These are phyloP conservation scores for Ianthella basta DNA, from an alignment of 37 sponge, comb jelly and placozoan species.

Conservation along the genomic window DNA sequence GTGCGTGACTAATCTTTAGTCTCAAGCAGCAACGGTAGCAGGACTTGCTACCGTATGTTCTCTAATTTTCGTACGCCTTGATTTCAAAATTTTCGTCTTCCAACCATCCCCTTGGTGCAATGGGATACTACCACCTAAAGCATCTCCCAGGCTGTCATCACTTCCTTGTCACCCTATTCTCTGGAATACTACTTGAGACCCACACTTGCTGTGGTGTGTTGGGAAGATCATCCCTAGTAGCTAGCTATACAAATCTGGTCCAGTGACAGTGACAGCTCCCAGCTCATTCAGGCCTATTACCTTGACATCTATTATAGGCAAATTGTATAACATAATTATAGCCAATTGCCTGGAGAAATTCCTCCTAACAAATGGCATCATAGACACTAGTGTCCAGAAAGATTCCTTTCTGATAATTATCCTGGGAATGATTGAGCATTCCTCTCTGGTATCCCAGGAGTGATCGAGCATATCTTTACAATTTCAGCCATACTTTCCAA, in stretches of 20 bases:
- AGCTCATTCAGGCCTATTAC: conserved; percentile 6
- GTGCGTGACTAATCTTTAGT: too few relatives aligned
- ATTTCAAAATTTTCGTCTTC: too few relatives aligned
- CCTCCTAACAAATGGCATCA: background rate
- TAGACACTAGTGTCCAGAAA: conserved; percentile 16
- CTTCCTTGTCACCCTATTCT: conserved; percentile 51
- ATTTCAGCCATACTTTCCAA: conserved; percentile 31
- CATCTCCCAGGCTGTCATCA: conserved; percentile 37
- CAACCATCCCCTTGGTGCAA: too few relatives aligned
- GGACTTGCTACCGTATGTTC: too few relatives aligned
- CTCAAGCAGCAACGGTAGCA: too few relatives aligned
- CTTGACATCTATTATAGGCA: conserved; percentile 9
- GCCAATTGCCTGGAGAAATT: conserved; percentile 22
- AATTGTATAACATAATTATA: conserved; percentile 24
- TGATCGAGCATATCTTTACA: conserved; percentile 47
- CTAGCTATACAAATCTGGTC: too few relatives aligned
- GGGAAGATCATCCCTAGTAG: conserved; percentile 10
- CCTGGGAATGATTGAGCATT: too few relatives aligned
- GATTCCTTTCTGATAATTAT: too few relatives aligned
- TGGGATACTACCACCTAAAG: conserved; percentile 53
- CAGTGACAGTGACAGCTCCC: background rate
- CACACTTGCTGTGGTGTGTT: conserved; percentile 34
- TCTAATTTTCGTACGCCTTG: too few relatives aligned
- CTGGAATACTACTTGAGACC: conserved; percentile 41
- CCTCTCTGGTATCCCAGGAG: conserved; percentile 20